Evolutionary conservation across 2,888 invertebrate species (phyloP), one percentile per base, ranked within the genome.

Genomic region (Auanema freiburgensis): DNA sequence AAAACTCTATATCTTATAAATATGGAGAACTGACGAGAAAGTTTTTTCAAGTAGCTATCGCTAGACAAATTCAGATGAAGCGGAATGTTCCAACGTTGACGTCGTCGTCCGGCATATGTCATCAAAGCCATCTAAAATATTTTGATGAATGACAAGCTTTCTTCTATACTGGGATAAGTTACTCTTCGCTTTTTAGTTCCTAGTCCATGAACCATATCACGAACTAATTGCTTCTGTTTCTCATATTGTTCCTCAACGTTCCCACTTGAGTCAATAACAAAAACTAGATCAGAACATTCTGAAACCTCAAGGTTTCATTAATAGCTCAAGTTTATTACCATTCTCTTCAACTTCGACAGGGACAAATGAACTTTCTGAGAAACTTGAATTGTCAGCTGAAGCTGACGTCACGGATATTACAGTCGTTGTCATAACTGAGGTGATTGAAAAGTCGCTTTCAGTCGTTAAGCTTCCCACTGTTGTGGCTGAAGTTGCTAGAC

Each of bases 201-300:
- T 14, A 57, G 24, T 40, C 44, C 25, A 10, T 43, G 46, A 16
- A 70, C 60, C 49, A 72, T 68, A n/a, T 59, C 58, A n/a, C 69
- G 60, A n/a, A 72, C 65, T 14, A 68, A 63, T 21, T 59, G 53
- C 42, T 72, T 72, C 60, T 72, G 72, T 53, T 72, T 72, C 24
- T 70, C 70, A 51, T 65, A 72, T 40, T 72, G 72, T 43, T 62
- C 58, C 33, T 65, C 33, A 25, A 70, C 72, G 55, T 72, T 72
- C 59, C 72, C 72, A 59, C 72, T 72, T 1, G 72, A 72, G 58
- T 72, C 72, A 33, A 72, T 56, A 14, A 72, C 57, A 59, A 72
- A 72, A 16, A 72, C 54, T 46, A 72, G 66, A 59, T 70, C 68
- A 18, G 67, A 63, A 54, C 72, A 72, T 21, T 65, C 70, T 70